These are phyloP conservation scores for Hassar affinis DNA, from an alignment of 2,113 vertebrate genomes.

Conservation along the genomic window DNA sequence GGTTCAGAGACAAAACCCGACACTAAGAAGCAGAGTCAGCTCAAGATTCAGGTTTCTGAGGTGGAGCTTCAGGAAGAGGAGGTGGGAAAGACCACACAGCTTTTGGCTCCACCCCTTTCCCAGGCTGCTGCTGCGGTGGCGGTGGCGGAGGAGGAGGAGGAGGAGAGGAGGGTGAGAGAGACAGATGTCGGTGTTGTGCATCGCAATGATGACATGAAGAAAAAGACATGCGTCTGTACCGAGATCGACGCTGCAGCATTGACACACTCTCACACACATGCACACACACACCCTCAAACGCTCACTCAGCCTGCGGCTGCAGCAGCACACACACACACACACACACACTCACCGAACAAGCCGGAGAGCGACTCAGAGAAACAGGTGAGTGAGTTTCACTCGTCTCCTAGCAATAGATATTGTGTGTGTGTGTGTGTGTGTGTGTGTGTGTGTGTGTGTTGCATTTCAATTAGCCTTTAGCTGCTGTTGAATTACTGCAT, in stretches of 20 bases:
- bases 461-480: conserved; percentile 2
- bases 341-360: no score
- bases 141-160: background rate
- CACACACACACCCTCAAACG: background rate
- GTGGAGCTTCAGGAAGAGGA: conserved; percentile 54
- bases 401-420: background rate
- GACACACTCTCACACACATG: conserved; percentile 3
- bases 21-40: no score
- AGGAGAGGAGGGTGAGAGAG: conserved; percentile 58
- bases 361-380: background rate
- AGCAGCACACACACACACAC: background rate
- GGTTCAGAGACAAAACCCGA: background rate
- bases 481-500: background rate
- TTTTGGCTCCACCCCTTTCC: conserved; percentile 38
- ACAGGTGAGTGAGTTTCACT: conserved; percentile 34
- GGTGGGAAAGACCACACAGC: conserved; percentile 62
- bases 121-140: conserved; percentile 61
- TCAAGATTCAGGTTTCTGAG: conserved; percentile 33
- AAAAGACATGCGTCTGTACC: conserved; percentile 36
- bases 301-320: conserved; percentile 9
- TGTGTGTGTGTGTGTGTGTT: background rate
- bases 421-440: conserved; percentile 6
- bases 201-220: conserved; percentile 48
- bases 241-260: background rate
- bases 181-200: conserved; percentile 34